A percentile compares a stretch with the other conserved stretches of the same genome.
phyloP scores from a whole-genome alignment of 2,113 vertebrate genomes.

The Upupa epops region DNA sequence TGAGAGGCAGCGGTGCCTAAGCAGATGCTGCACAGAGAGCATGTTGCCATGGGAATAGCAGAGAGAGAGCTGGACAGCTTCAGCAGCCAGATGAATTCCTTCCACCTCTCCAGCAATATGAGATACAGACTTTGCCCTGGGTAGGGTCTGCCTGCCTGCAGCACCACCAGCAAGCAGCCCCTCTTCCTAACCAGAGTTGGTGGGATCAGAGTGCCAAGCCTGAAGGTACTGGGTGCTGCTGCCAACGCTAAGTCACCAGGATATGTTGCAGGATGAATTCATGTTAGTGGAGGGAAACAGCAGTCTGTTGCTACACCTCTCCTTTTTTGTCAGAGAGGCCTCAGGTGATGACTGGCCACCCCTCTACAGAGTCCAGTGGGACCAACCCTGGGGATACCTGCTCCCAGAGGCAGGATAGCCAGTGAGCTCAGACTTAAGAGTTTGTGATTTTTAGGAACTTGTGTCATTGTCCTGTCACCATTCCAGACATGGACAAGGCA shows the following conservation, averaged over 20 bases:
- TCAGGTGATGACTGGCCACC: not conserved
- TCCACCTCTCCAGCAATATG: not conserved
- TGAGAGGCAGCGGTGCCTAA: not conserved
- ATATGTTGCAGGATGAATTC: not conserved
- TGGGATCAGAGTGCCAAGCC: not conserved
- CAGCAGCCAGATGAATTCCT: not conserved
- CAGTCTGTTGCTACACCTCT: not conserved
- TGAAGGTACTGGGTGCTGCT: not conserved
- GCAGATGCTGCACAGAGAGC: not conserved
- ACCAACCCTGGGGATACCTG: not conserved
- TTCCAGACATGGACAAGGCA: not conserved
- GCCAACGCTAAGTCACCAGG: not conserved
- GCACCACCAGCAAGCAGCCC: not conserved
- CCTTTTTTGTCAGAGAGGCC: not conserved
- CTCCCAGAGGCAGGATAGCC: not conserved
- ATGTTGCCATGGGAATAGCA: conserved; percentile 56
- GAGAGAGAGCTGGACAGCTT: conserved; percentile 3
- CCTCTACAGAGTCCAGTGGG: not conserved
- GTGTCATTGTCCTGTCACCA: not conserved
- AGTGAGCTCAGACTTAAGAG: not conserved
- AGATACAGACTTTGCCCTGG: not conserved
- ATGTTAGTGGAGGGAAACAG: not conserved
- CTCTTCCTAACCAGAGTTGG: not conserved
- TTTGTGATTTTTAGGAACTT: not conserved
- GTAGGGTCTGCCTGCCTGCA: not conserved